Conservation (phyloP, 2,888 invertebrate genomes). For the Barypeithes pellucidus region DNA sequence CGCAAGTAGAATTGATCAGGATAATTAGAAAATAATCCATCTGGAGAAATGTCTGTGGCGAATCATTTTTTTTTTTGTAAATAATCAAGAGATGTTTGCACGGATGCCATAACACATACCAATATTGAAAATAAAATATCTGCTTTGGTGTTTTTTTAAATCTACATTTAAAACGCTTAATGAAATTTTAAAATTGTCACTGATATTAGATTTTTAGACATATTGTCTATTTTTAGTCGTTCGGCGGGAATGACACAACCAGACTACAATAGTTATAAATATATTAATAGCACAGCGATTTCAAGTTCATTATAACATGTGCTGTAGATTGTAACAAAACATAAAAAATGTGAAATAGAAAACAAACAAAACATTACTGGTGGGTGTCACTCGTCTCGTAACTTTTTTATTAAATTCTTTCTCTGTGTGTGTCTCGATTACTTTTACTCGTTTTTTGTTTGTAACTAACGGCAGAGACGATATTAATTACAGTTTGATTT, state of each 20-base stretch:
- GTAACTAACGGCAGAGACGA: conserved; percentile 21
- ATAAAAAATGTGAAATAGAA: conserved; percentile 55
- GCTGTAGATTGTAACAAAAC: conserved; percentile 48
- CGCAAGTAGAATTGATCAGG: too few relatives aligned
- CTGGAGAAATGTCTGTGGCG: too few relatives aligned
- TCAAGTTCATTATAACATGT: conserved; percentile 54
- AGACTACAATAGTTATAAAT: conserved; percentile 53
- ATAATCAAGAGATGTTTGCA: too few relatives aligned
- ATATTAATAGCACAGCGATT: conserved; percentile 54
- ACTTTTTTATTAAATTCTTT: conserved; percentile 56
- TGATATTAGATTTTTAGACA: conserved; percentile 9
- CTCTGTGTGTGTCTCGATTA: conserved; percentile 49
- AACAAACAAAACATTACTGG: conserved; percentile 56
- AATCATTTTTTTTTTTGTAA: too few relatives aligned
- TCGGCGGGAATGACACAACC: conserved; percentile 41
- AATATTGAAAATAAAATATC: too few relatives aligned
- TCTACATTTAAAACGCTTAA: background rate
- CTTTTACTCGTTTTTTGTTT: conserved; percentile 34
- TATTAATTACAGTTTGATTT: conserved; percentile 7
- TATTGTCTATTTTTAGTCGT: conserved; percentile 43
- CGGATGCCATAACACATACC: too few relatives aligned
- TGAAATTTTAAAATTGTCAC: conserved; percentile 7
- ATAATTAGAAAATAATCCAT: too few relatives aligned
- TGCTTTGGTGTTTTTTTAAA: too few relatives aligned
- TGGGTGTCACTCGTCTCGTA: conserved; percentile 58